Base-by-base conservation (phyloP, 1,140 invertebrate genomes). In the Eupeodes corollae region DNA sequence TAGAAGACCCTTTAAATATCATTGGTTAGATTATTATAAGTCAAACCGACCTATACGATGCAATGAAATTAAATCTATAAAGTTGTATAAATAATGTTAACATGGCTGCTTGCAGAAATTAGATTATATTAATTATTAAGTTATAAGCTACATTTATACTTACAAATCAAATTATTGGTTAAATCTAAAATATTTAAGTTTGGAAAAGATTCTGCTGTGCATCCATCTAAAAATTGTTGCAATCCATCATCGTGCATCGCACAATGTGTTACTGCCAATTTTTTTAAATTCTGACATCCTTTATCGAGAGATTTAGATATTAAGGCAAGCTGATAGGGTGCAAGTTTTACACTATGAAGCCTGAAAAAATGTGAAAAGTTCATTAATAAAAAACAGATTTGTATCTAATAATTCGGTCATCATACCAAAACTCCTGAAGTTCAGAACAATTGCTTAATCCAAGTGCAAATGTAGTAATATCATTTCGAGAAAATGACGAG, bases 161-260 rank as follows among this genome's bases (percentile, higher is more conserved):
- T 37, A 70, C 68, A 56, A 8, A 71, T 68, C 46, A 55, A 56
- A 48, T 71, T 71, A 47, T 71, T 69, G 15, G 57, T 63, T 43
- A 71, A 49, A 43, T 67, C 57, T 2, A 71, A 54, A 6, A 53
- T 37, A 10, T 56, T 63, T 0, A 71, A 50, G 6, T 58, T 64
- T 9, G 48, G 45, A 31, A 66, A 64, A 3, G 63, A 56, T 46
- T 70, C 64, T 13, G 55, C 52, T 44, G 56, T 56, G 6, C 59
- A 63, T 18, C 54, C 58, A 46, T 62, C 58, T 16, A 66, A 48
- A 43, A 71, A 61, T 41, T 56, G 46, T 13, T 59, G 56, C 13
- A 68, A 63, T 16, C 69, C 69, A 15, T 57, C 53, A 59, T 71
- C 66, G 0, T 57, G 57, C 19, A 70, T 54, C 14, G 56, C 50